phyloP scores from a whole-genome alignment of 2,113 vertebrate species.

The Neodon shergylaensis region DNA sequence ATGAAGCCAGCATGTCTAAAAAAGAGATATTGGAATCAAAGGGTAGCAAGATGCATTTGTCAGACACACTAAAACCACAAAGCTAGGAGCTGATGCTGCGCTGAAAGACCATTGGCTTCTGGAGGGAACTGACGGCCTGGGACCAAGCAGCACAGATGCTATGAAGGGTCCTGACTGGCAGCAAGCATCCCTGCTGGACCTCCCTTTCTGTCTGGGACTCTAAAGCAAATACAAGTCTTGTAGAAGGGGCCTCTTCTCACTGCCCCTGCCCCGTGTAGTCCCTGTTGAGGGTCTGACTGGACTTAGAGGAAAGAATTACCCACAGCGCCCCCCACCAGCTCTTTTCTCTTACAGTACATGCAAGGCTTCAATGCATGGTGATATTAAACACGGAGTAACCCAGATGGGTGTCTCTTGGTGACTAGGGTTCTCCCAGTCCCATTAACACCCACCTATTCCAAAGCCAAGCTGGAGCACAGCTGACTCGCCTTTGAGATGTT shows the following conservation, averaged over 20 bases:
- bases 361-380: rapidly evolving
- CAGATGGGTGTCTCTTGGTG: neutral
- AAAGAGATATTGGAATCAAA: rapidly evolving
- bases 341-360: rapidly evolving
- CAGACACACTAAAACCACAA: rapidly evolving
- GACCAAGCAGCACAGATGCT: rapidly evolving
- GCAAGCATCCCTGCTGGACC: rapidly evolving
- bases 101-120: rapidly evolving
- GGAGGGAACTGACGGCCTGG: rapidly evolving
- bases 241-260: rapidly evolving
- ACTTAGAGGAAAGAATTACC: neutral
- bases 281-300: neutral
- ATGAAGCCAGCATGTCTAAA: neutral
- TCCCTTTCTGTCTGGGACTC: neutral
- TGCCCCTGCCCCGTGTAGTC: rapidly evolving
- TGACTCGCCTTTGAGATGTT: neutral
- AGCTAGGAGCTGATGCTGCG: rapidly evolving
- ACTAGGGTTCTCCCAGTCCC: neutral
- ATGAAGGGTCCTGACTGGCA: rapidly evolving
- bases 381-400: neutral
- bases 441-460: neutral
- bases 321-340: neutral
- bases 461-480: neutral
- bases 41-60: rapidly evolving
- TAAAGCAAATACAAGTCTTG: neutral